phyloP scores from a whole-genome alignment of 2,797 vertebrate genomes.

The Cryptoprocta ferox region DNA sequence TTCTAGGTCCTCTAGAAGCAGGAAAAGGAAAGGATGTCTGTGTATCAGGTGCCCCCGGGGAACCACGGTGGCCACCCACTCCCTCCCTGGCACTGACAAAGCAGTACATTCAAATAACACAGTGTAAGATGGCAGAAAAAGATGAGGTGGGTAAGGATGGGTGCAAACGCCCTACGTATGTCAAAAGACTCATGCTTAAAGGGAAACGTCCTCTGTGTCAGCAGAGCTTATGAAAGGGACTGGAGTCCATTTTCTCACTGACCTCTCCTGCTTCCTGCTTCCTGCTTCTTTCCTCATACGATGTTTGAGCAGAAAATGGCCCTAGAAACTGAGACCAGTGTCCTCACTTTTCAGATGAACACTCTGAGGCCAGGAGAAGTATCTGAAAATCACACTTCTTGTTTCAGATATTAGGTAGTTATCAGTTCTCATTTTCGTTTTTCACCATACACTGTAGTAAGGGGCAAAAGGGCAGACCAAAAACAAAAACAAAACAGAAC shows the following conservation, averaged over 20 bases:
- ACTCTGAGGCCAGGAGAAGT: conserved; percentile 37
- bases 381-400: conserved; percentile 66
- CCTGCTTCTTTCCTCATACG: conserved; percentile 1
- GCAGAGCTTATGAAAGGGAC: not conserved
- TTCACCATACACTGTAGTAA: not conserved
- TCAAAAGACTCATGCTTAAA: not conserved
- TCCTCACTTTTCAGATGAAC: conserved; percentile 65
- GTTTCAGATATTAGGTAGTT: conserved; percentile 67
- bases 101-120: not conserved
- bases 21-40: not conserved
- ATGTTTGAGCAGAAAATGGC: not conserved
- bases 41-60: not conserved
- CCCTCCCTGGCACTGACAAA: not conserved
- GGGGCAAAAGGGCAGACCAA: not conserved
- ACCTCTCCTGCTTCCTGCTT: not conserved
- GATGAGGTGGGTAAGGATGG: rapidly evolving
- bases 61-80: rapidly evolving
- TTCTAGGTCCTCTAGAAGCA: not conserved
- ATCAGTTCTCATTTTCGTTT: conserved; percentile 65
- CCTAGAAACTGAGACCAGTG: conserved; percentile 39
- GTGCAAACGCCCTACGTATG: not conserved
- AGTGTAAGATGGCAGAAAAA: rapidly evolving
- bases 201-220: not conserved
- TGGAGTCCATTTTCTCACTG: not conserved
- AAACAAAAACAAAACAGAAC: not conserved